Conservation (phyloP, 1,140 invertebrate genomes). For the Galendromus occidentalis region DNA sequence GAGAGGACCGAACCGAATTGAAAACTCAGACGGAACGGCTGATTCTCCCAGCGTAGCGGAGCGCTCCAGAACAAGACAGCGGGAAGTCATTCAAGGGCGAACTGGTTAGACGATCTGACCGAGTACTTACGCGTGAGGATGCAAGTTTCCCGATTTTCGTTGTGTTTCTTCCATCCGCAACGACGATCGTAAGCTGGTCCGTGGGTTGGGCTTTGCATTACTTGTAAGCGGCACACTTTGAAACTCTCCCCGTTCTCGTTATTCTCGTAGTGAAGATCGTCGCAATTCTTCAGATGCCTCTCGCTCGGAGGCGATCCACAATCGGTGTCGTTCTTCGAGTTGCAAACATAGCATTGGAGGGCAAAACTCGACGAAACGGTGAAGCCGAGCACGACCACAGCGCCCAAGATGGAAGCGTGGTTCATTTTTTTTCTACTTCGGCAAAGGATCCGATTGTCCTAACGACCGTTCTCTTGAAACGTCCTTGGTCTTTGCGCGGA, state of each 20-base stretch:
- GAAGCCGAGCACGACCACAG: background rate
- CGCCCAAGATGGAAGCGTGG: background rate
- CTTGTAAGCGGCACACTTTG: background rate
- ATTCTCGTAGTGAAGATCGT: slow-evolving; percentile 2
- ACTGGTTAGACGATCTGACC: background rate
- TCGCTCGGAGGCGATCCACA: background rate
- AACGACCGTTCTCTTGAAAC: too few species aligned
- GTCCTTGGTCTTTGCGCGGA: too few species aligned
- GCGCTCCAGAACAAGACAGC: background rate
- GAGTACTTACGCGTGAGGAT: background rate
- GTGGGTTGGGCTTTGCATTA: background rate
- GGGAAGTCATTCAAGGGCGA: too few species aligned
- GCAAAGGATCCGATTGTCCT: too few species aligned
- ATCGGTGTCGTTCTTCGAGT: background rate
- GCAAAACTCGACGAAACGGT: background rate
- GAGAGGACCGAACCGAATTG: too few species aligned
- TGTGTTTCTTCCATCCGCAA: slow-evolving; percentile 6
- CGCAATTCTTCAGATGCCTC: background rate
- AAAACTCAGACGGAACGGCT: too few species aligned
- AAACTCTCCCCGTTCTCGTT: background rate
- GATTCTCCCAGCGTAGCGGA: background rate
- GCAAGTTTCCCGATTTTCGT: background rate
- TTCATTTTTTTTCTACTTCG: background rate
- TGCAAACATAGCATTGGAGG: slow-evolving; percentile 4
- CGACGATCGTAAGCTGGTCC: background rate